A percentile compares a stretch with the other conserved stretches of the same genome.
These are phyloP conservation scores for Meleagris gallopavo DNA, from an alignment of 2,113 vertebrate genomes.

Conservation along the genomic window DNA sequence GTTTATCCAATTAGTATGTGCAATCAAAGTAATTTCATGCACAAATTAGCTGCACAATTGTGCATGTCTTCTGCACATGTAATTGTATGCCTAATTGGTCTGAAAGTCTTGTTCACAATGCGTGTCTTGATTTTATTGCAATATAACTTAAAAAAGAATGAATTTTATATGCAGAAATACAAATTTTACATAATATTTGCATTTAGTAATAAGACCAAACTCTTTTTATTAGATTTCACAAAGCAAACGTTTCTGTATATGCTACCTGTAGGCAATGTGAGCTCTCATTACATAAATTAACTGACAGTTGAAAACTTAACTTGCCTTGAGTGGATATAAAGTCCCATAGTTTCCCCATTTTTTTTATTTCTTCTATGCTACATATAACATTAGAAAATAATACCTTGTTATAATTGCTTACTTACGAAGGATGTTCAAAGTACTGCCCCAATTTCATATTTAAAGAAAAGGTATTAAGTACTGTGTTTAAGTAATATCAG, in stretches of 20 bases:
- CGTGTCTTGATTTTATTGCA: constrained; percentile 39
- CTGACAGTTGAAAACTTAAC: not conserved
- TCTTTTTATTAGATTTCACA: not conserved
- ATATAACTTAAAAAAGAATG: not conserved
- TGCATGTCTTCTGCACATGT: constrained; percentile 57
- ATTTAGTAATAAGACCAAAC: not conserved
- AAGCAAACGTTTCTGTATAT: not conserved
- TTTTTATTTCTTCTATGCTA: not conserved
- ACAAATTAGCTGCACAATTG: constrained; percentile 72
- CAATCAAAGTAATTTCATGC: constrained; percentile 70
- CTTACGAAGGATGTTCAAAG: not conserved
- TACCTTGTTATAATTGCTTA: not conserved
- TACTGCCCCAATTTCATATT: not conserved
- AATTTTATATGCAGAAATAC: constrained; percentile 8
- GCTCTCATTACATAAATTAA: not conserved
- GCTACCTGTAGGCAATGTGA: not conserved
- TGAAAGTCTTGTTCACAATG: constrained; percentile 47
- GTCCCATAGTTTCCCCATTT: not conserved
- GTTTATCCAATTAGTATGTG: constrained; percentile 70
- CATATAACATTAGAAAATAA: not conserved
- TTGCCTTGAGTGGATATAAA: not conserved
- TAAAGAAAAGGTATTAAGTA: not conserved
- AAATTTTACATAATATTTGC: not conserved
- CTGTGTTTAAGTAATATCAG: not conserved
- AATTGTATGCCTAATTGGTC: constrained; percentile 56